Base-by-base conservation (phyloP, 2,797 vertebrate species). In the Neosilurus mollespiculum region DNA sequence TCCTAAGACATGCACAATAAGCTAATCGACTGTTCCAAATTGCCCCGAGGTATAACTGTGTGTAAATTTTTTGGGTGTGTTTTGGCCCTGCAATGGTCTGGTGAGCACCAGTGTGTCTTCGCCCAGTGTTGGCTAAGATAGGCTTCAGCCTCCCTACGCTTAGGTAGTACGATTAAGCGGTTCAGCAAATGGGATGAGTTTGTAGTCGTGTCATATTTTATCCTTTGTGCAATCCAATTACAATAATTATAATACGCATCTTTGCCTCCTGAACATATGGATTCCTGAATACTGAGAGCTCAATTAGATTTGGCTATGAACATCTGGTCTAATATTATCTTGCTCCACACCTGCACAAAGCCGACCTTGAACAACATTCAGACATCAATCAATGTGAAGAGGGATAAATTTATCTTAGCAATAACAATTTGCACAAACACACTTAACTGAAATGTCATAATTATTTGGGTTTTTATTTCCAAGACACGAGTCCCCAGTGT, bases 281-380 rank as follows among this genome's bases (percentile, higher is more conserved):
- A 86, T 84, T 88, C 20, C 66, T 24, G 43, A 78, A 71, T 66
- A 30, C 30, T 30, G 81, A 43, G 54, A 30, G 53, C 62, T 64
- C 78, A 49, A 59, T 78, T 56, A 81, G 62, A 83, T 78, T 78
- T 51, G 78, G 69, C 53, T 3, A 51, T 56, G 69, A 84, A 84
- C 85, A 85, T 78, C 83, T 81, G 80, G 70, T 69, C 54, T 56
- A 64, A 81, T 87, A 87, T 83, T 75, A 72, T 54, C 24, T 66
- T 22, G 16, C 81, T 22, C 24, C 53, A 58, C 80, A 80, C 80
- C 66, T 77, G 80, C 76, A 34, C 78, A 64, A 51, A 49, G 62
- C 76, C 22, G 37, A 82, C 69, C 73, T 82, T 37, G 6, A 1
- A 75, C 78, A 34, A 84, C 64, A 81, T 83, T 81, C 75, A 64